Evolutionary conservation across 2,113 vertebrate genomes (phyloP).

Genomic region (Chiloscyllium plagiosum): DNA sequence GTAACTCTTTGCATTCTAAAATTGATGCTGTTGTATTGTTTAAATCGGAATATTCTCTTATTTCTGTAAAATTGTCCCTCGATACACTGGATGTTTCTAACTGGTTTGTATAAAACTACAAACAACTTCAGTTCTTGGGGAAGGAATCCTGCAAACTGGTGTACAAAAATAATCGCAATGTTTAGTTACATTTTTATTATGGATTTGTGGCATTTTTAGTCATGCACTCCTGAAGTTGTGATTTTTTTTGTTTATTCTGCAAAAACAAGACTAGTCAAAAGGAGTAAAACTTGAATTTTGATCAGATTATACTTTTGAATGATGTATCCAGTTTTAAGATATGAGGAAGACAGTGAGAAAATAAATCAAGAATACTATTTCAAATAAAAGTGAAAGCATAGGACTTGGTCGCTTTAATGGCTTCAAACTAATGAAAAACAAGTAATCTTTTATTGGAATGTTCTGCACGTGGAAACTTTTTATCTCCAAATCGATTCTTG

Average conservation of each 20-base stretch:
- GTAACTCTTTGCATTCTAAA: not conserved
- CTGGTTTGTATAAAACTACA: not conserved
- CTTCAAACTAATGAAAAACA: not conserved
- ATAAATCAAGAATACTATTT: not conserved
- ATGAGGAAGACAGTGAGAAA: not conserved
- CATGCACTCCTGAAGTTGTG: not conserved
- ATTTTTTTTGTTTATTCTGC: not conserved
- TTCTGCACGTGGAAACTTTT: not conserved
- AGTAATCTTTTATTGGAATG: not conserved
- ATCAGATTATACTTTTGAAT: not conserved
- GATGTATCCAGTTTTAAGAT: not conserved
- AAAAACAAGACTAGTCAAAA: not conserved
- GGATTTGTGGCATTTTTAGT: not conserved
- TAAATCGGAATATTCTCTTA: not conserved
- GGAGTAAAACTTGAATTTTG: not conserved
- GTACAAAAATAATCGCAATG: not conserved
- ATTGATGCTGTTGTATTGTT: not conserved
- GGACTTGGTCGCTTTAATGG: not conserved
- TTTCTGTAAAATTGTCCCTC: not conserved
- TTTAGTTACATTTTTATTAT: not conserved
- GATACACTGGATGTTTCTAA: not conserved
- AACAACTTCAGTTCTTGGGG: not conserved
- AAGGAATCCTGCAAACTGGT: not conserved
- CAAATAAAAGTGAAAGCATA: not conserved
- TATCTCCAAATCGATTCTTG: not conserved